phyloP scores from a whole-genome alignment of 2,888 invertebrate genomes.

The Cinara cedri region DNA sequence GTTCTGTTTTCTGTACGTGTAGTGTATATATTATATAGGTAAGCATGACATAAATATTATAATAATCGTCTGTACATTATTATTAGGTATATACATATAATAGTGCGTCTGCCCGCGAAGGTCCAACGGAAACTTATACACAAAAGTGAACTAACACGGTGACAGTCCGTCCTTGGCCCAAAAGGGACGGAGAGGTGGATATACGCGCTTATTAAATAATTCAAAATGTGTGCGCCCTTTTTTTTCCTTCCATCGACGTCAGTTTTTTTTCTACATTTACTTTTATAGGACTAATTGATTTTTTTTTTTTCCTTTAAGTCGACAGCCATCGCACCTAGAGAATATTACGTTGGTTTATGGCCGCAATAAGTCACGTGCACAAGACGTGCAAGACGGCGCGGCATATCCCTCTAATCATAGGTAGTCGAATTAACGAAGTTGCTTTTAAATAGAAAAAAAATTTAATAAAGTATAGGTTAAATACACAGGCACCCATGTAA shows the following conservation, averaged over 20 bases:
- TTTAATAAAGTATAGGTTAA: no score
- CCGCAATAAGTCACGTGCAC: background rate
- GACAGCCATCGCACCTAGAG: background rate
- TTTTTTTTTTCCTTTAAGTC: background rate
- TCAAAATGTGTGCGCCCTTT: constrained; percentile 35
- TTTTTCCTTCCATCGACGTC: constrained; percentile 6
- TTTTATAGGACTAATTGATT: constrained; percentile 25
- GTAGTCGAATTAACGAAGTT: constrained; percentile 1
- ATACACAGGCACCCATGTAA: no score
- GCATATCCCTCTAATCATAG: no score
- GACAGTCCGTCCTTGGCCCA: constrained; percentile 38
- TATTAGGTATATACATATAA: background rate
- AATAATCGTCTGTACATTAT: background rate
- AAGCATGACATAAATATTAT: no score
- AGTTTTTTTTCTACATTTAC: background rate
- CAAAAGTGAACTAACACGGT: background rate
- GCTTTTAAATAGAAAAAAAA: background rate
- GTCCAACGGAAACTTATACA: background rate
- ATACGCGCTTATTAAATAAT: constrained; percentile 39
- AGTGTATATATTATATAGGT: background rate
- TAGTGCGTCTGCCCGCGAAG: background rate
- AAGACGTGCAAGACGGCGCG: no score
- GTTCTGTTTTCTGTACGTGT: no score
- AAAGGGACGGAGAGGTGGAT: background rate
- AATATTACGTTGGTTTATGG: background rate